Evolutionary conservation across 2,888 invertebrate genomes (phyloP), one percentile per base, ranked within the genome.

Genomic region (Synanthedon vespiformis): DNA sequence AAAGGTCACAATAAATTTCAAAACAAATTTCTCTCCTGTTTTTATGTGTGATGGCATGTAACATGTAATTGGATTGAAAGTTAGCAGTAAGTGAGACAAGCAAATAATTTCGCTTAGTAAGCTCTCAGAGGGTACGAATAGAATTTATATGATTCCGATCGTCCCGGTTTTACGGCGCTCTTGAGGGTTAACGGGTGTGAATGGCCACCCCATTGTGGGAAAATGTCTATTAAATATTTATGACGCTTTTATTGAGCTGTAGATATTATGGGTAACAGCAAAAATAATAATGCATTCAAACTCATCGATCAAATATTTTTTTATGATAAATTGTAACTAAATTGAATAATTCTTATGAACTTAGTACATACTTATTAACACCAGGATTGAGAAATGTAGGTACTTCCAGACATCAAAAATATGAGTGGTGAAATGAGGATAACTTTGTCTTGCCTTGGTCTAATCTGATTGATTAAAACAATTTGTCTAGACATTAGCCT

Each of bases 141-240:
- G 67, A 71, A 77, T 80, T 80, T 72, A 84, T 81, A 72, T 69
- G 65, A 70, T 83, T 80, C 69, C 76, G 77, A 85, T 84, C 83
- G 72, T 72, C 73, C 68, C 66, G 60, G 67, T 70, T 76, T 81
- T 80, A 82, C 75, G 59, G 65, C 65, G 64, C 84, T 73, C 80
- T 71, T 61, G 82, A 77, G 83, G 80, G 79, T 77, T 80, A 74
- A 68, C 76, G 74, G 81, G 82, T 84, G 83, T 72, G 77, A 84
- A 84, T 80, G 69, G 79, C 81, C 77, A 79, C 83, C 82, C 84
- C 77, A 81, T 85, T 85, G 84, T 85, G 85, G 82, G 83, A 86
- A 86, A 77, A 84, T 80, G 71, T 78, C 79, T 80, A 80, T 85
- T 83, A 79, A 86, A 85, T 85, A 86, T 86, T 84, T 86, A 86